These are phyloP conservation scores for Australoheros scitulus DNA, from an alignment of 2,113 vertebrate species.

Conservation along the genomic window DNA sequence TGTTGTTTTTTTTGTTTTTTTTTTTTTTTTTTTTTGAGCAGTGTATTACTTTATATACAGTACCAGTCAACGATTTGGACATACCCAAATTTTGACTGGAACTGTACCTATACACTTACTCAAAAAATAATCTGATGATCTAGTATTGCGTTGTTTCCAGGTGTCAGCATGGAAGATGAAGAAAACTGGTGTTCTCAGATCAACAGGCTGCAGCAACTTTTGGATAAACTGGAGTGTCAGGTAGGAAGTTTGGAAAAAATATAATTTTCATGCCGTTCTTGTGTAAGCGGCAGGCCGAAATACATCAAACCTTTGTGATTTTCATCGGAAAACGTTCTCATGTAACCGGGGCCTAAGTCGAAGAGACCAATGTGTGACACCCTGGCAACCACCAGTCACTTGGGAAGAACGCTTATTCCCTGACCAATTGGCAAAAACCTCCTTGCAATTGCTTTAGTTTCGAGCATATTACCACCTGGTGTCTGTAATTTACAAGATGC, in stretches of 20 bases:
- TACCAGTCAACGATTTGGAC: too few relatives aligned
- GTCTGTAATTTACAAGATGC: not conserved
- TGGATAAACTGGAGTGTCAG: conserved; percentile 94
- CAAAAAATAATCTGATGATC: not conserved
- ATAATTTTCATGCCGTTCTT: too few relatives aligned
- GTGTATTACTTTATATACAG: not conserved
- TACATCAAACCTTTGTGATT: too few relatives aligned
- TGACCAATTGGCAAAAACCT: not conserved
- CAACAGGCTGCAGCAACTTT: conserved; percentile 90
- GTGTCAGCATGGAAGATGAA: conserved; percentile 80
- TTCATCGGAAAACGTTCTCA: too few relatives aligned
- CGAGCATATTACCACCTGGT: not conserved
- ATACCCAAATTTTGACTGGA: too few relatives aligned
- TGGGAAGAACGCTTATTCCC: not conserved
- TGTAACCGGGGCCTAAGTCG: too few relatives aligned
- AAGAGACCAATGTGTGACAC: not conserved
- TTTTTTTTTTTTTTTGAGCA: too few relatives aligned
- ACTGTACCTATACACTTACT: not conserved
- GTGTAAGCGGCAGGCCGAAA: too few relatives aligned
- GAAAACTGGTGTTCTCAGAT: conserved; percentile 92
- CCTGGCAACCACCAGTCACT: not conserved
- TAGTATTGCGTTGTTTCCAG: conserved; percentile 68
- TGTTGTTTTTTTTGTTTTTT: too few relatives aligned
- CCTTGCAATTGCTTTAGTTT: not conserved
- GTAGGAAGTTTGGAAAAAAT: conserved; percentile 65